Percentiles rank a stretch among this genome's conserved stretches.
phyloP scores from a whole-genome alignment of 2,888 invertebrate species.

The Tipula unca region DNA sequence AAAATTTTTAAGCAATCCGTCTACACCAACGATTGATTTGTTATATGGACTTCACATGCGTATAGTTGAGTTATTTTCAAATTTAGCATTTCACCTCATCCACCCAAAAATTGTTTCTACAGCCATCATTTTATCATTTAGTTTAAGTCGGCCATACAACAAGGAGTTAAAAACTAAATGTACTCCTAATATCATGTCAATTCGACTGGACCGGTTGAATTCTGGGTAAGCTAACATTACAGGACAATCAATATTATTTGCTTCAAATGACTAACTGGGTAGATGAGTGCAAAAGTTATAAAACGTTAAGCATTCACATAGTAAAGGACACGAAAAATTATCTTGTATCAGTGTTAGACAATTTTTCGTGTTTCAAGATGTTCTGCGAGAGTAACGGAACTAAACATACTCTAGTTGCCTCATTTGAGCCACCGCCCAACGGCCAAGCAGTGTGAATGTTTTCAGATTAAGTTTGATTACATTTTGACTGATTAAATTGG shows the following conservation, averaged over 20 bases:
- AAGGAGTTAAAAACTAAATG: neutral
- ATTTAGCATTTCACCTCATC: neutral
- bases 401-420: too few species aligned
- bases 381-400: too few species aligned
- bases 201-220: neutral
- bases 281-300: neutral
- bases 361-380: too few species aligned
- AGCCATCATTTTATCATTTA: neutral
- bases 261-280: neutral
- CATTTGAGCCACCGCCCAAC: too few species aligned
- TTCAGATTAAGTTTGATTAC: too few species aligned
- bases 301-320: too few species aligned
- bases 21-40: too few species aligned
- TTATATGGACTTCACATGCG: neutral
- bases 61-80: neutral
- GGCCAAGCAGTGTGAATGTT: too few species aligned
- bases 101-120: neutral
- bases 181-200: neutral
- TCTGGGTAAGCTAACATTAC: neutral
- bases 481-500: too few species aligned
- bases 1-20: neutral
- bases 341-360: too few species aligned
- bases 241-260: neutral
- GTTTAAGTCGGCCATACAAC: neutral
- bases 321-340: too few species aligned